A percentile compares a stretch with the other conserved stretches of the same genome.
phyloP scores from a whole-genome alignment of 2,113 vertebrate species.

The Callionymus lyra region DNA sequence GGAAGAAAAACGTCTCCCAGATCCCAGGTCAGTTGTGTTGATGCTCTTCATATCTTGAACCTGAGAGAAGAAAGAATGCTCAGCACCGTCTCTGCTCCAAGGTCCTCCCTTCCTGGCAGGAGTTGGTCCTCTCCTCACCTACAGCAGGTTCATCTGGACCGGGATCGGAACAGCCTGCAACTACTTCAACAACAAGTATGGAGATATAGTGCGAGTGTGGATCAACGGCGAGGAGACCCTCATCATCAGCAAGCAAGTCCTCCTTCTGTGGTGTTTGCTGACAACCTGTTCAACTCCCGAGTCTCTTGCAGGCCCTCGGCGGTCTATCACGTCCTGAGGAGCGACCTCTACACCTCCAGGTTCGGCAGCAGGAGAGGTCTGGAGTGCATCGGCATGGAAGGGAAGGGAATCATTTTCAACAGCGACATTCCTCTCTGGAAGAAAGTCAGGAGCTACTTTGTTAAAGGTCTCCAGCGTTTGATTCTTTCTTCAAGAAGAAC shows the following conservation, averaged over 20 bases:
- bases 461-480: conserved; percentile 86
- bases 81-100: conserved; percentile 26
- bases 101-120: conserved; percentile 84
- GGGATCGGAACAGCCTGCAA: conserved; percentile 88
- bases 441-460: conserved; percentile 76
- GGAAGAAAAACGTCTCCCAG: conserved; percentile 52
- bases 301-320: conserved; percentile 72
- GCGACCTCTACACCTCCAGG: conserved; percentile 73
- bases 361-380: conserved; percentile 82
- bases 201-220: conserved; percentile 88
- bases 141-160: conserved; percentile 82
- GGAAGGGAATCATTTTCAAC: conserved; percentile 90
- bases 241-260: conserved; percentile 82
- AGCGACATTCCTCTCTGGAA: conserved; percentile 81
- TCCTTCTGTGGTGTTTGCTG: background rate
- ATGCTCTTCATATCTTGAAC: background rate
- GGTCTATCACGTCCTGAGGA: conserved; percentile 80
- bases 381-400: conserved; percentile 85
- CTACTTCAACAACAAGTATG: conserved; percentile 89
- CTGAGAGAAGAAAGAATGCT: background rate
- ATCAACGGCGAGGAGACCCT: conserved; percentile 88
- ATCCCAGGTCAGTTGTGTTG: conserved; percentile 70
- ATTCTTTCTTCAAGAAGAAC: no score
- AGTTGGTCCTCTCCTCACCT: conserved; percentile 81
- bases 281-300: background rate